phyloP scores from a whole-genome alignment of 2,797 vertebrate genomes.

The Sebastes elongatus region DNA sequence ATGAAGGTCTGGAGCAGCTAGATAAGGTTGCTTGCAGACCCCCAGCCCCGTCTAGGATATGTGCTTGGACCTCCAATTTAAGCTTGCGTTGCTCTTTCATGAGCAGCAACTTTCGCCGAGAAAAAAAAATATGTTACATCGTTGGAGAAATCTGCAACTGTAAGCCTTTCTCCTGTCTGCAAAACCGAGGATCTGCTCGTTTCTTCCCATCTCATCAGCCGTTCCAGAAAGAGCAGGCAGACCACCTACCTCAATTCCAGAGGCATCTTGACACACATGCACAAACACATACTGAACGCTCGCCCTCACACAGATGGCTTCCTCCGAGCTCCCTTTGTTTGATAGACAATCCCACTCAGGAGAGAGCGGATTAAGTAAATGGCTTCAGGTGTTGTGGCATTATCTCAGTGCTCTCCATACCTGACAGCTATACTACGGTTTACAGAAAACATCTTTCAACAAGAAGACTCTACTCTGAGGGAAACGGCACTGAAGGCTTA shows the following conservation, averaged over 20 bases:
- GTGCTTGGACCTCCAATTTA: slow-evolving; percentile 41
- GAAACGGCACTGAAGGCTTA: not conserved
- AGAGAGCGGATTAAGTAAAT: slow-evolving; percentile 70
- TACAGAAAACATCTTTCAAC: slow-evolving; percentile 53
- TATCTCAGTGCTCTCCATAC: slow-evolving; percentile 51
- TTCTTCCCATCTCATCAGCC: not conserved
- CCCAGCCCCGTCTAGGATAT: slow-evolving; percentile 35
- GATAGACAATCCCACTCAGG: slow-evolving; percentile 83
- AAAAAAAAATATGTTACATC: not conserved
- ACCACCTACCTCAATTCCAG: slow-evolving; percentile 58
- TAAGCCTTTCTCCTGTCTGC: not conserved
- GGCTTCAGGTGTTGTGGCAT: slow-evolving; percentile 66
- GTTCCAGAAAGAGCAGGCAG: slow-evolving; percentile 17
- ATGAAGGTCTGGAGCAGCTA: slow-evolving; percentile 66
- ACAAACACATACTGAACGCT: slow-evolving; percentile 56
- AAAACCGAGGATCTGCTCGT: not conserved
- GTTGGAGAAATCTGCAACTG: not conserved
- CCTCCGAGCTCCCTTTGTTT: slow-evolving; percentile 80
- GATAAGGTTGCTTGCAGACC: slow-evolving; percentile 71
- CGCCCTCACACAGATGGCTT: slow-evolving; percentile 35
- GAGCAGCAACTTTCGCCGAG: slow-evolving; percentile 1
- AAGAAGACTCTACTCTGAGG: not conserved
- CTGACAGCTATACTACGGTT: slow-evolving; percentile 50
- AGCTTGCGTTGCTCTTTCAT: slow-evolving; percentile 19
- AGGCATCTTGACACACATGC: slow-evolving; percentile 48